A percentile compares a stretch with the other conserved stretches of the same genome.
These are phyloP conservation scores for Caenorhabditis tropicalis DNA, from an alignment of 1,140 invertebrate genomes.

Conservation along the genomic window DNA sequence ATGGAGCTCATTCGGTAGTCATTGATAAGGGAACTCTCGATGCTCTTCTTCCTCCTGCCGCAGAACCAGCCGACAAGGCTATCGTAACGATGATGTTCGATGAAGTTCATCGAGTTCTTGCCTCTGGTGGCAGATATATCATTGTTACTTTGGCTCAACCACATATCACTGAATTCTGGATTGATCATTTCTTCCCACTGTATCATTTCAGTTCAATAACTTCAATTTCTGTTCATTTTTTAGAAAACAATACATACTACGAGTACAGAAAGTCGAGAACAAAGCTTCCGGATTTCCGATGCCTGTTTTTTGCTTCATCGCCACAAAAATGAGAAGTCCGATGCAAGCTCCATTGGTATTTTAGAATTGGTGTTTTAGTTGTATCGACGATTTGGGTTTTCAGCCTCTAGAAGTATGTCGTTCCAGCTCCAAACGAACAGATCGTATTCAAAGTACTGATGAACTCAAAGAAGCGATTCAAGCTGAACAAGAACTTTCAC, in stretches of 20 bases:
- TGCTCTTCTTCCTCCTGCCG: slow-evolving; percentile 62
- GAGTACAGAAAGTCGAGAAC: slow-evolving; percentile 61
- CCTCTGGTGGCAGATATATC: slow-evolving; percentile 60
- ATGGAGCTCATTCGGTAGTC: slow-evolving; percentile 56
- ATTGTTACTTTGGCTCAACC: slow-evolving; percentile 65
- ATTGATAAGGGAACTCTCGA: slow-evolving; percentile 69
- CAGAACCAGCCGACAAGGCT: neutral
- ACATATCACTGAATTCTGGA: slow-evolving; percentile 61
- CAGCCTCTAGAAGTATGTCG: slow-evolving; percentile 49
- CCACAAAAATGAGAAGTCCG: slow-evolving; percentile 62
- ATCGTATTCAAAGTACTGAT: slow-evolving; percentile 48
- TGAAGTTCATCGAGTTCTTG: slow-evolving; percentile 53
- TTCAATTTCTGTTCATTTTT: neutral
- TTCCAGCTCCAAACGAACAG: neutral
- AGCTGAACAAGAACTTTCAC: slow-evolving; percentile 60
- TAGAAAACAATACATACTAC: slow-evolving; percentile 57
- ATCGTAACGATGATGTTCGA: slow-evolving; percentile 60
- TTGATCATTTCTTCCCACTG: slow-evolving; percentile 56
- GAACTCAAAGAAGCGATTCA: slow-evolving; percentile 53
- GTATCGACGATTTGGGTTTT: neutral
- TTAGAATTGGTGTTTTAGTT: neutral
- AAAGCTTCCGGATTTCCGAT: slow-evolving; percentile 63
- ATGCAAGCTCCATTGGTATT: slow-evolving; percentile 53
- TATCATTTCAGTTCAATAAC: neutral
- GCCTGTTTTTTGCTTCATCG: slow-evolving; percentile 66